Conservation (phyloP, 1,140 invertebrate genomes). For the Caenorhabditis briggsae region DNA sequence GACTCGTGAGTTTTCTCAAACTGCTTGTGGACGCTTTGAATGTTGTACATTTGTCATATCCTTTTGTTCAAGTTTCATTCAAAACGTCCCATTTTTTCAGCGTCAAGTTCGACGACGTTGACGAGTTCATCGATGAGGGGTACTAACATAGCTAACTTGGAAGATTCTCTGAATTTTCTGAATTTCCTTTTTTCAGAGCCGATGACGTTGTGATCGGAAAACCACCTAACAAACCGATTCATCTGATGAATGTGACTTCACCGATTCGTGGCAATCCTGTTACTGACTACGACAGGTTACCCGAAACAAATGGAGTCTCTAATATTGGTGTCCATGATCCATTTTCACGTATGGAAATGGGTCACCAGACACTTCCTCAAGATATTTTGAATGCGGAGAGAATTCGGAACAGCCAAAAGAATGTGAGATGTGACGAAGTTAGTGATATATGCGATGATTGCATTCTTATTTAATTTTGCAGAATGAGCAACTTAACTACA, state of each 20-base stretch:
- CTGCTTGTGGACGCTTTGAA: slow-evolving; percentile 3
- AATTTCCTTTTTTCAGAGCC: neutral
- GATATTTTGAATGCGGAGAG: neutral
- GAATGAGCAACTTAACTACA: neutral
- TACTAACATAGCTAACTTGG: slow-evolving; percentile 13
- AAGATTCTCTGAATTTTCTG: neutral
- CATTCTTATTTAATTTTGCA: neutral
- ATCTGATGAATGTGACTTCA: neutral
- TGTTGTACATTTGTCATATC: neutral
- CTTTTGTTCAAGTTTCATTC: neutral
- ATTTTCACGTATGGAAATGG: slow-evolving; percentile 30
- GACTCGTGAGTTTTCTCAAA: slow-evolving; percentile 4
- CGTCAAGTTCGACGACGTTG: slow-evolving; percentile 39
- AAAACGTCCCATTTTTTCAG: slow-evolving; percentile 25
- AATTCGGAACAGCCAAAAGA: neutral
- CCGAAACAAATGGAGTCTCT: slow-evolving; percentile 8
- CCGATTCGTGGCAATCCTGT: slow-evolving; percentile 33
- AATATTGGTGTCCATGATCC: neutral
- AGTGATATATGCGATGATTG: neutral
- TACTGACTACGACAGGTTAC: slow-evolving; percentile 9
- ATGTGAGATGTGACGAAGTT: slow-evolving; percentile 20
- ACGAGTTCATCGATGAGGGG: slow-evolving; percentile 36
- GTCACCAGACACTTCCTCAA: neutral
- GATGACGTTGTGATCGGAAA: slow-evolving; percentile 19
- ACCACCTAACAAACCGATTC: neutral